These are phyloP conservation scores for Coecobrya sp. DNA, from an alignment of 2,888 invertebrate species.

Conservation along the genomic window DNA sequence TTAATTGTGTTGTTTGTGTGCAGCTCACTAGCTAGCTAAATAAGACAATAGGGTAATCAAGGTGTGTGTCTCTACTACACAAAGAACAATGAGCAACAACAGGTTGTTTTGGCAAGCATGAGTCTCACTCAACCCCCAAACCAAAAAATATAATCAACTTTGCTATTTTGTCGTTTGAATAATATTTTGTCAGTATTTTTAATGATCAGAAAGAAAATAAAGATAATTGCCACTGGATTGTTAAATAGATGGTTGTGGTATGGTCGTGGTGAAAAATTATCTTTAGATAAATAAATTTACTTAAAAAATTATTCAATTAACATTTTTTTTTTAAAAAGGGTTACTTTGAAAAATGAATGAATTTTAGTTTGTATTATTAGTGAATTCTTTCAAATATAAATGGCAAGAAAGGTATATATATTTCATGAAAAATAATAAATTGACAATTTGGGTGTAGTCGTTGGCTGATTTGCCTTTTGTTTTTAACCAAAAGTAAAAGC, in stretches of 20 bases:
- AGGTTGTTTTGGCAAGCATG: constrained; percentile 73
- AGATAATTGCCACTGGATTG: constrained; percentile 51
- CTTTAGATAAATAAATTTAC: constrained; percentile 7
- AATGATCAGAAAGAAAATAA: constrained; percentile 39
- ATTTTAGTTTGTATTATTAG: not conserved
- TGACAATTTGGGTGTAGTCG: constrained; percentile 28
- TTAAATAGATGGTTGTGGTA: not conserved
- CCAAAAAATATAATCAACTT: constrained; percentile 68
- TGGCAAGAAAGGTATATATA: constrained; percentile 3
- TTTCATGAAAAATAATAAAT: not conserved
- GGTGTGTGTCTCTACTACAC: constrained; percentile 35
- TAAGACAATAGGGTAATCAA: constrained; percentile 16
- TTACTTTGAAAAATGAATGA: constrained; percentile 39
- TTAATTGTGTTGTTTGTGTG: not conserved
- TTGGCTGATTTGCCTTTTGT: not conserved
- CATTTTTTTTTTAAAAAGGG: constrained; percentile 21
- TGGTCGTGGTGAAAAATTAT: not conserved
- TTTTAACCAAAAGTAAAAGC: not conserved
- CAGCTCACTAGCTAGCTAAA: not conserved
- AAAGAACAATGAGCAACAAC: constrained; percentile 30
- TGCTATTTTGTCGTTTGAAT: constrained; percentile 22
- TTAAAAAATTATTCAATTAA: constrained; percentile 5
- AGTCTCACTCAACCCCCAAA: constrained; percentile 85
- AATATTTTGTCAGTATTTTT: constrained; percentile 48
- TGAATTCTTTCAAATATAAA: not conserved